Evolutionary conservation across 2,797 vertebrate genomes (phyloP), one percentile per base, ranked within the genome.

Genomic region (Austrolebias charrua): DNA sequence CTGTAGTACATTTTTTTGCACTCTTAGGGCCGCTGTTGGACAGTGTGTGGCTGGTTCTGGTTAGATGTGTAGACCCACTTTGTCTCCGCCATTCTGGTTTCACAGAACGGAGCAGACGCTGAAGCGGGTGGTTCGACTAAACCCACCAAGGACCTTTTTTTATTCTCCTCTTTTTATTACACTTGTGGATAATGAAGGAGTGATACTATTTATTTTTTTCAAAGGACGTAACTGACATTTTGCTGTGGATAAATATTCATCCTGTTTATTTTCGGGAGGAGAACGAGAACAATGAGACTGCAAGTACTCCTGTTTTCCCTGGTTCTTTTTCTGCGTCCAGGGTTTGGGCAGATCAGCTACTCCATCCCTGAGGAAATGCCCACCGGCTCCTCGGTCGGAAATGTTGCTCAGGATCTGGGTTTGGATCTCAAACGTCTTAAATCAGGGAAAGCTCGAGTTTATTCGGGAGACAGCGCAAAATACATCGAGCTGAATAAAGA

Each of bases 401-500:
- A 72, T 16, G 56, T 72, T 7, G 69, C 56, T 7, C 64, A 65
- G 12, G 74, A 76, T 56, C 50, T 76, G 43, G 74, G 69, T 33
- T 45, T 76, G 6, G 69, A 72, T 19, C 12, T 20, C 2, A 60
- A 57, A 12, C 38, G 74, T 33, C 35, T 76, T 0, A 55, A 60
- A 19, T 63, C 62, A 0, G 75, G 75, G 0, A 73, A 61, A 10
- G 62, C 75, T 60, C 66, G 61, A 0, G 54, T 78, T 51, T 73
- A 66, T 47, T 63, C 62, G 6, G 45, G 70, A 48, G 70, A 73
- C 2, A 60, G 47, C n/a, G 56, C 16, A 4, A 42, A 24, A 5
- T 70, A 70, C 14, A 12, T 78, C 3, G 70, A 70, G 46, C 45
- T 78, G 1, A 70, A 78, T 48, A 73, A 64, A 44, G 75, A 78